Base-by-base conservation (phyloP, 2,113 vertebrate genomes). In the Callochromis pleurospilus region DNA sequence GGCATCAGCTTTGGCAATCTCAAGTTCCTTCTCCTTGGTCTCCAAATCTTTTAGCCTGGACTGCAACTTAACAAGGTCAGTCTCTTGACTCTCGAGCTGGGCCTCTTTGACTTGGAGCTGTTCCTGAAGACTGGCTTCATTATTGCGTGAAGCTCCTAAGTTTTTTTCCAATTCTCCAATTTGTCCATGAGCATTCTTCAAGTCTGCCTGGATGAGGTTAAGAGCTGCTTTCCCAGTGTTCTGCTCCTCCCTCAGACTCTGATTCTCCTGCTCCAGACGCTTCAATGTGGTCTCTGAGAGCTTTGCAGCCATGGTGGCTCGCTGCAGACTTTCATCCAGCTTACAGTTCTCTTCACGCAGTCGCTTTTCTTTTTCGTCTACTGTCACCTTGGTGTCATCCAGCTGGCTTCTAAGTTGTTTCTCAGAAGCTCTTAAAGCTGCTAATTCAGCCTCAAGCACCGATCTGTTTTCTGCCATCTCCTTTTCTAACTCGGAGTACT, bases 291-390 rank as follows among this genome's bases (percentile, higher is more conserved):
- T 94, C 88, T 98, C 96, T 1, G 96, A 95, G 21, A 94, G 86
- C 81, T 96, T 94, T 17, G 92, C 93, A 26, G 97, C 95, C 83
- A 95, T 93, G 3, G 79, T 85, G 47, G 96, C 93, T 31, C 92
- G 96, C 92, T 97, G 97, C 84, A 98, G 95, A 81, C 95, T 96
- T 93, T 98, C 96, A 88, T 98, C 96, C 85, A 98, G 92, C 56
- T 94, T 95, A 47, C 87, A 87, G 92, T 97, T 98, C 88, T 97
- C 95, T 8, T 88, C 93, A 4, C 91, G 92, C 8, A 98, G 92
- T 26, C 88, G 90, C 80, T 94, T 97, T 65, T 98, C 97, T 83
- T 95, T 96, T 81, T 96, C 92, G 58, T 96, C 96, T 85, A 95
- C 96, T 1, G 93, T 97, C 77, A 96, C 90, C 84, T 94, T 85